Conservation (phyloP, 1,140 invertebrate species). For the Zaprionus gabonicus region DNA sequence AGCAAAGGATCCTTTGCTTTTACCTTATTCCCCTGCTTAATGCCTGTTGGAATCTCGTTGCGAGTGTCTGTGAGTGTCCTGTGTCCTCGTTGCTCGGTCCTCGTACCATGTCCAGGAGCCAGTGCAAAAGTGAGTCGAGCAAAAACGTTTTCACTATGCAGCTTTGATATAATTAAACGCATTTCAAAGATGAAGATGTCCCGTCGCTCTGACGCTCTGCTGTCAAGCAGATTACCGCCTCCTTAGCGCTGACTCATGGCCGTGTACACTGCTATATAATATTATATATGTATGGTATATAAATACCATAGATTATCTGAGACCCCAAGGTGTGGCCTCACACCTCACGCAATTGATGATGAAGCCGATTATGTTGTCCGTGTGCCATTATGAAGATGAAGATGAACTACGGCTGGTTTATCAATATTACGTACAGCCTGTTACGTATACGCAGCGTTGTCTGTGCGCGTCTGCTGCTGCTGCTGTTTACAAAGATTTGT, state of each 20-base stretch:
- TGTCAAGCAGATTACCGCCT: background rate
- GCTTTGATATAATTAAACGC: constrained; percentile 82
- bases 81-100: constrained; percentile 1
- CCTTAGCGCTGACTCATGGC: background rate
- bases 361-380: constrained; percentile 68
- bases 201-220: background rate
- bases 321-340: constrained; percentile 48
- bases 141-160: constrained; percentile 43
- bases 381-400: constrained; percentile 58
- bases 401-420: constrained; percentile 69
- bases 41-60: constrained; percentile 19
- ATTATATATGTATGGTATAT: constrained; percentile 14
- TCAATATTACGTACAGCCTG: constrained; percentile 60
- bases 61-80: constrained; percentile 6
- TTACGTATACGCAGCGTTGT: constrained; percentile 45
- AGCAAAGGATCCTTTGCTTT: background rate
- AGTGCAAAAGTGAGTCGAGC: constrained; percentile 7
- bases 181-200: constrained; percentile 82
- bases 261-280: constrained; percentile 5
- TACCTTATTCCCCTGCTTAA: constrained; percentile 13
- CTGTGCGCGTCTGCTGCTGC: background rate
- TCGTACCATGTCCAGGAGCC: constrained; percentile 19
- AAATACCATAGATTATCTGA: constrained; percentile 4
- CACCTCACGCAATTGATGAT: constrained; percentile 54
- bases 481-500: constrained; percentile 73